Conservation (phyloP, 2,888 invertebrate species). For the Malthinus flaveolus region DNA sequence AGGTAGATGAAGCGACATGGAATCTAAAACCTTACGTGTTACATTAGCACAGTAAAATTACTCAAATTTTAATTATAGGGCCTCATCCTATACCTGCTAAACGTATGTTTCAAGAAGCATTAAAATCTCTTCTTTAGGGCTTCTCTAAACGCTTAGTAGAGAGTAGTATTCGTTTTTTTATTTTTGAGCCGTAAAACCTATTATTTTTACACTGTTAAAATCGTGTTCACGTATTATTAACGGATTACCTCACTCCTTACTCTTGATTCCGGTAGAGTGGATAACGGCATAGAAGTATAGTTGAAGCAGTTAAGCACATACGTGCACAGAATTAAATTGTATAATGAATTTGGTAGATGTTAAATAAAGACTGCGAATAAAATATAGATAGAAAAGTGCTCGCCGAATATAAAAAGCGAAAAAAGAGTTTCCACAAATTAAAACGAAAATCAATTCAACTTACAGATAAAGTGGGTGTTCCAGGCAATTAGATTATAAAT, state of each 20-base stretch:
- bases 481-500: conserved; percentile 9
- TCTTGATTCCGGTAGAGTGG: conserved; percentile 4
- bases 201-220: neutral
- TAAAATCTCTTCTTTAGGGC: no score
- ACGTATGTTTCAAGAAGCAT: no score
- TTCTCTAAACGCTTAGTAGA: no score
- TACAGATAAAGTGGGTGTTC: neutral
- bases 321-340: conserved; percentile 12
- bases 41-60: no score
- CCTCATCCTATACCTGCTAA: no score
- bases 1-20: no score
- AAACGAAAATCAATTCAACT: conserved; percentile 3
- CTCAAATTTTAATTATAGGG: no score
- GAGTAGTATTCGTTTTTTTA: no score
- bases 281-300: conserved; percentile 10
- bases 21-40: no score
- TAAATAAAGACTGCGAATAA: conserved; percentile 1
- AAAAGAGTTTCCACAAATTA: neutral
- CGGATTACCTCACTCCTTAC: conserved; percentile 5
- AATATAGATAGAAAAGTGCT: conserved; percentile 1
- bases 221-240: conserved; percentile 5
- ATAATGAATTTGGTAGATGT: conserved; percentile 8
- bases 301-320: conserved; percentile 12
- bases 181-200: no score
- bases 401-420: neutral